phyloP scores from a whole-genome alignment of 2,888 invertebrate species.

The Teleogryllus oceanicus region DNA sequence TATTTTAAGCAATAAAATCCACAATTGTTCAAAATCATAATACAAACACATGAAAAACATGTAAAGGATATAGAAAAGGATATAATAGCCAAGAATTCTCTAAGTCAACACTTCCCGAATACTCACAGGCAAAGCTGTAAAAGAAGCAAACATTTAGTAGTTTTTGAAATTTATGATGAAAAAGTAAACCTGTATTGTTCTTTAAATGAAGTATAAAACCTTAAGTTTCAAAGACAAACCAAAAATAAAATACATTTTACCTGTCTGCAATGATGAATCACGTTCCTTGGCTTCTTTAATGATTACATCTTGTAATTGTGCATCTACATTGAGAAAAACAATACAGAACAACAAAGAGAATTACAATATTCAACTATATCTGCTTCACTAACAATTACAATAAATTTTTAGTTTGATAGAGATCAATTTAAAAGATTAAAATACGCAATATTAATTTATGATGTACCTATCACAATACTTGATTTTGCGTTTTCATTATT shows the following conservation, averaged over 20 bases:
- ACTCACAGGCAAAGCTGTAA: conserved; percentile 28
- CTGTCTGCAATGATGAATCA: conserved; percentile 43
- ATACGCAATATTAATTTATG: neutral
- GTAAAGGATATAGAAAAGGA: conserved; percentile 18
- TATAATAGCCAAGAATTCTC: neutral
- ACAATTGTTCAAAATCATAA: conserved; percentile 21
- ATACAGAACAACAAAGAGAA: too few relatives aligned
- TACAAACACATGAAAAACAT: neutral
- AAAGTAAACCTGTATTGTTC: neutral
- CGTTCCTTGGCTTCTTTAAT: conserved; percentile 42
- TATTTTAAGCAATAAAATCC: conserved; percentile 22
- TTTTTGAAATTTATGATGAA: neutral
- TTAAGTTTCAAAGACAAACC: neutral
- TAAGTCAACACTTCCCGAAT: conserved; percentile 18
- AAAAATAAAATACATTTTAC: conserved; percentile 39
- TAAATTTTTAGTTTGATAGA: neutral
- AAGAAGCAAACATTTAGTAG: conserved; percentile 26
- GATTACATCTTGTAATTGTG: conserved; percentile 40
- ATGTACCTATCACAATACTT: conserved; percentile 39
- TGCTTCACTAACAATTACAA: neutral
- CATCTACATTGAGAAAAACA: too few relatives aligned
- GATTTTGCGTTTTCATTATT: conserved; percentile 20
- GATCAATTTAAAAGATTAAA: neutral
- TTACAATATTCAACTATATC: neutral
- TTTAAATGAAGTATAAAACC: neutral